Conservation (phyloP, 2,797 vertebrate species). For the Galaxias olidus region DNA sequence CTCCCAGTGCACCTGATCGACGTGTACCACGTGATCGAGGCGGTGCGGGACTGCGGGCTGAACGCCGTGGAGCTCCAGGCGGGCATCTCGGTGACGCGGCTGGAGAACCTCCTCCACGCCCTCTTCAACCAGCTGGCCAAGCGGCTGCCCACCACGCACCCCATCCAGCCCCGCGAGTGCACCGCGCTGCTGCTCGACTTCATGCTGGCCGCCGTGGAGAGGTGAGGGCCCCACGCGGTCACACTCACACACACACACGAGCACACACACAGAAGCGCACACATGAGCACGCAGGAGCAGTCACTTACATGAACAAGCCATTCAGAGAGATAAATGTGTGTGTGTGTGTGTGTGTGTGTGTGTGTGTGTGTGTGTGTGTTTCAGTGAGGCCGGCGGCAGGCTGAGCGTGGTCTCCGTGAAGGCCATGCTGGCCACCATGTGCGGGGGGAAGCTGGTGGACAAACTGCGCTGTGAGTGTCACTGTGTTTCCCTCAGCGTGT, state of each 20-base stretch:
- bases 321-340: background rate
- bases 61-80: conserved; percentile 83
- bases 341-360: conserved; percentile 8
- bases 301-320: no score
- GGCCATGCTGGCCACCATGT: conserved; percentile 90
- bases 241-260: background rate
- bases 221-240: conserved; percentile 57
- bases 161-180: conserved; percentile 86
- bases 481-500: background rate
- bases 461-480: conserved; percentile 93
- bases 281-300: background rate
- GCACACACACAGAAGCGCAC: background rate
- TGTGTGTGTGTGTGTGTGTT: conserved; percentile 45
- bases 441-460: conserved; percentile 93
- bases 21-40: conserved; percentile 94
- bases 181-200: conserved; percentile 89
- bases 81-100: conserved; percentile 82
- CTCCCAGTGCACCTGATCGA: conserved; percentile 87
- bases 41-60: conserved; percentile 90
- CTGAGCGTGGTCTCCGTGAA: conserved; percentile 93
- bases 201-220: conserved; percentile 85
- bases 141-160: conserved; percentile 89
- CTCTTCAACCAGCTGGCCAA: conserved; percentile 93
- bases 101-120: conserved; percentile 90
- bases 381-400: conserved; percentile 86